A percentile compares a stretch with the other conserved stretches of the same genome.
Evolutionary conservation across 2,113 vertebrate genomes (phyloP).

Genomic region (Silurus glanis): DNA sequence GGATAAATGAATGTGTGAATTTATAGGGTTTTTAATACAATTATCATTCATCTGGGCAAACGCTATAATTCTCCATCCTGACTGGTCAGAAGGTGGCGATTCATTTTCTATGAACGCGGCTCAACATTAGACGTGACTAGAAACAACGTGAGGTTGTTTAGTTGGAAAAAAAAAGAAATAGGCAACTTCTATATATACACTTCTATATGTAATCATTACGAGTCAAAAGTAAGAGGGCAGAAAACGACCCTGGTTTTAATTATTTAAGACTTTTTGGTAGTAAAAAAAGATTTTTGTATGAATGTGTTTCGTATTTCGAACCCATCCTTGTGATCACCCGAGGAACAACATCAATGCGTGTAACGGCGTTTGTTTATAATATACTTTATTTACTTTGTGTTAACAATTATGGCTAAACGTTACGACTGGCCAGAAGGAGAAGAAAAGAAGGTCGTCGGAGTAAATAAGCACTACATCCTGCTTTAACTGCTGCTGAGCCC

Average conservation of each 20-base stretch:
- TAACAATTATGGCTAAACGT: slow-evolving; percentile 34
- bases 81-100: background rate
- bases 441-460: slow-evolving; percentile 43
- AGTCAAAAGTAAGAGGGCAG: background rate
- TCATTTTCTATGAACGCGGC: background rate
- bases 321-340: background rate
- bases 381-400: slow-evolving; percentile 33
- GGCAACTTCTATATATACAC: background rate
- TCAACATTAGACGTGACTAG: background rate
- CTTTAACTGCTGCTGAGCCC: slow-evolving; percentile 65
- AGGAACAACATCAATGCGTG: background rate
- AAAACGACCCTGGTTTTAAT: too few species aligned
- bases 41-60: background rate
- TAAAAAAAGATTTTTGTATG: too few species aligned
- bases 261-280: too few species aligned
- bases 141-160: background rate
- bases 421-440: slow-evolving; percentile 32
- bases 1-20: slow-evolving; percentile 17
- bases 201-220: background rate
- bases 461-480: slow-evolving; percentile 57
- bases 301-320: background rate
- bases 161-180: background rate
- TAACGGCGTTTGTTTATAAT: slow-evolving; percentile 27
- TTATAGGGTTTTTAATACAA: too few species aligned
- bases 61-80: background rate